Evolutionary conservation across 1,140 invertebrate species (phyloP), one percentile per base, ranked within the genome.

Genomic region (Geopemphigus sp.): DNA sequence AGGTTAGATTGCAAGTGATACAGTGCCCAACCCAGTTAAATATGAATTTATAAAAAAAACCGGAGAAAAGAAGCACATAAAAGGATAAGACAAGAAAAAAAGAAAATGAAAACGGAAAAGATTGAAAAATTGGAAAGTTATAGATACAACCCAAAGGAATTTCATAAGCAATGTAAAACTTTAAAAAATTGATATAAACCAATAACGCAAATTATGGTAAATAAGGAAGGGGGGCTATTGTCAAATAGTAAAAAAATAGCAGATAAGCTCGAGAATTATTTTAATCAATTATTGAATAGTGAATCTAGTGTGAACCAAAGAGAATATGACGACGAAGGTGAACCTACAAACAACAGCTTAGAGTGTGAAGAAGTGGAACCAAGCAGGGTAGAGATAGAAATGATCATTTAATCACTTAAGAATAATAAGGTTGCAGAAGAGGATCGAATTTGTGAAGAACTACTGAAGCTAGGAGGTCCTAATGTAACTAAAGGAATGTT

Each of bases 21-120:
- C 24, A 59, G 47, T 53, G 17, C 19, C 32, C 56, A 59, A 80
- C 59, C 39, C 78, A 63, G 50, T 12, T 12, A 61, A 80, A 80
- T 63, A 32, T 14, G 57, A 59, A 17, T 61, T 29, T 64, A 80
- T 24, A 39, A 17, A 8, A 66, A 59, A 61, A 53, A n/a, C n/a
- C n/a, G 11, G 57, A 63, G 59, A 64, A 47, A 66, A 63, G 63
- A 66, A 80, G 61, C 61, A 3, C 61, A 64, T 64, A 64, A 64
- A 15, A 29, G n/a, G 19, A 1, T 64, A 64, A 80, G 61, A 80
- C 47, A 66, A 11, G 32, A 80, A 50, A 80, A 64, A 61, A 80
- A 24, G 78, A 63, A 80, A 80, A 64, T 57, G 24, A 24, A 59
- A 61, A 80, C 61, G 61, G 26, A 80, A 80, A 66, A 63, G 12